Conservation (phyloP, 23 tunicate genomes). For the Trididemnum clinides region DNA sequence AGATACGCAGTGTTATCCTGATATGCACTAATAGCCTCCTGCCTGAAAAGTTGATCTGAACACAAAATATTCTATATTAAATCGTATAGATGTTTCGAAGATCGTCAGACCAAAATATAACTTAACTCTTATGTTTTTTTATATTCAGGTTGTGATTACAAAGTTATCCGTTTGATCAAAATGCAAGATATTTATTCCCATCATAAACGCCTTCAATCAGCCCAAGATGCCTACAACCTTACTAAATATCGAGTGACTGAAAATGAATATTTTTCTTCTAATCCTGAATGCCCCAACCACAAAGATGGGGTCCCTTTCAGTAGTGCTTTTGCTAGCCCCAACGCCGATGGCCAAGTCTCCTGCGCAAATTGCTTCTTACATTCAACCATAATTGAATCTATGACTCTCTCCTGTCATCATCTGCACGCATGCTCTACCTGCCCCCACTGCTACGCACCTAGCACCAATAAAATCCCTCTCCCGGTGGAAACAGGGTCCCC, state of each 20-base stretch:
- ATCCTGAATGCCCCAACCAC: slow-evolving; percentile 78
- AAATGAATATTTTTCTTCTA: slow-evolving; percentile 41
- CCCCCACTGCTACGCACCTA: slow-evolving; percentile 58
- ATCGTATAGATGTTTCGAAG: too few species aligned
- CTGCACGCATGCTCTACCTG: slow-evolving; percentile 78
- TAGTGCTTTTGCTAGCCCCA: slow-evolving; percentile 49
- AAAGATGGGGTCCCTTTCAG: slow-evolving; percentile 34
- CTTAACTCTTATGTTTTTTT: too few species aligned
- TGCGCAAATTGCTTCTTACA: slow-evolving; percentile 83
- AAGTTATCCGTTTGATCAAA: too few species aligned
- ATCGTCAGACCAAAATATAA: too few species aligned
- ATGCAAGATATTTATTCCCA: too few species aligned
- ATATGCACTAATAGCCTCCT: too few species aligned
- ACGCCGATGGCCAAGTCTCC: slow-evolving; percentile 38
- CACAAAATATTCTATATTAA: too few species aligned
- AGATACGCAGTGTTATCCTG: too few species aligned
- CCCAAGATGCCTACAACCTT: too few species aligned
- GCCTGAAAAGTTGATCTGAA: too few species aligned
- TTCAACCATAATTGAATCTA: slow-evolving; percentile 72
- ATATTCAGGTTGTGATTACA: too few species aligned
- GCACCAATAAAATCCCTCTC: not conserved
- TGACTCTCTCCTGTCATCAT: slow-evolving; percentile 56
- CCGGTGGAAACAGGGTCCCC: not conserved
- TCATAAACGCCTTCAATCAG: too few species aligned
- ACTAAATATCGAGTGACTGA: not conserved